These are phyloP conservation scores for Drosophila baimaii DNA, from an alignment of 1,140 invertebrate genomes.

Conservation along the genomic window DNA sequence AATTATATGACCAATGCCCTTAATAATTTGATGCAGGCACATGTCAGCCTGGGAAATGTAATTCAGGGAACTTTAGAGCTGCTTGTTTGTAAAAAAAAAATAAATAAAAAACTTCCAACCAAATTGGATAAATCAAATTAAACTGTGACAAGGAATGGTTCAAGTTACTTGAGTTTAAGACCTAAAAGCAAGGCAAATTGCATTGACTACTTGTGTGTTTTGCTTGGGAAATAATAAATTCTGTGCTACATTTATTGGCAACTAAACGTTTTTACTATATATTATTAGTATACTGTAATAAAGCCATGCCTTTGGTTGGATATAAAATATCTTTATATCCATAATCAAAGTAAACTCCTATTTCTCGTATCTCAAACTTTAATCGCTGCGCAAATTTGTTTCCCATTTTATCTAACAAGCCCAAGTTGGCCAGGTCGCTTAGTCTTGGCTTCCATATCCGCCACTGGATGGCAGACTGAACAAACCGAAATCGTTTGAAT, in stretches of 20 bases:
- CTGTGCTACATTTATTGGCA: background rate
- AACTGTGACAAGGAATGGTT: background rate
- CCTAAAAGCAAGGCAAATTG: conserved; percentile 20
- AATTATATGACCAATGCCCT: conserved; percentile 5
- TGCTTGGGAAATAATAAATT: background rate
- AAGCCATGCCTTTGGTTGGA: background rate
- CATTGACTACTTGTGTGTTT: background rate
- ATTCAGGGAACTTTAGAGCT: too few species aligned
- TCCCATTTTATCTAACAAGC: conserved; percentile 34
- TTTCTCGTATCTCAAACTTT: conserved; percentile 17
- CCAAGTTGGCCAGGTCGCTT: conserved; percentile 23
- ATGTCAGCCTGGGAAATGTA: background rate
- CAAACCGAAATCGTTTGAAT: conserved; percentile 50
- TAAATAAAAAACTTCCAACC: too few species aligned
- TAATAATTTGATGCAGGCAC: conserved; percentile 13
- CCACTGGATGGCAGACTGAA: conserved; percentile 24
- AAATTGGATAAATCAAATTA: background rate
- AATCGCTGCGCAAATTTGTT: conserved; percentile 46
- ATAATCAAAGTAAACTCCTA: background rate
- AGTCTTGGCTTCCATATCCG: conserved; percentile 29
- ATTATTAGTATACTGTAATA: background rate
- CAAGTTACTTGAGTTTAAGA: background rate
- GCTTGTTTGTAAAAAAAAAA: too few species aligned
- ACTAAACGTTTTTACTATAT: background rate
- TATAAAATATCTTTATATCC: background rate